A percentile compares a stretch with the other conserved stretches of the same genome.
phyloP scores from a whole-genome alignment of 2,113 vertebrate genomes.

The Amia ocellicauda region DNA sequence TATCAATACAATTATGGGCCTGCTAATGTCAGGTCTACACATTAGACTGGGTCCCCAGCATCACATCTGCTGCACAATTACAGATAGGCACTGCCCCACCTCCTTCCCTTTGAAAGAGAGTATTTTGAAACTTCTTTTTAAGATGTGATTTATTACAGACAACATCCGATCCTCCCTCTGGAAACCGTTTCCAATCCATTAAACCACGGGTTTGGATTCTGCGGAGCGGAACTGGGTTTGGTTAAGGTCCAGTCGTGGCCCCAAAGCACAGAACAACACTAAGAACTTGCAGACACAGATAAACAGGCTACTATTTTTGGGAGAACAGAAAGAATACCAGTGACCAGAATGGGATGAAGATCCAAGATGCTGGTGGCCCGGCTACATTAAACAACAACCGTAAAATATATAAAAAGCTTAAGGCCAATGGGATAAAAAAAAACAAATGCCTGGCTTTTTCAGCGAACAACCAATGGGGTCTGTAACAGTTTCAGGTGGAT shows the following conservation, averaged over 20 bases:
- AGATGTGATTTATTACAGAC: conserved; percentile 6
- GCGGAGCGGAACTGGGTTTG: not conserved
- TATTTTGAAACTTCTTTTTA: not conserved
- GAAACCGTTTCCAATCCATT: not conserved
- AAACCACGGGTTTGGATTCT: not conserved
- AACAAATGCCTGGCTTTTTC: not conserved
- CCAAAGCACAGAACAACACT: not conserved
- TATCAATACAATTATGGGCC: no score
- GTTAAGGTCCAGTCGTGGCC: not conserved
- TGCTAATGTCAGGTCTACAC: no score
- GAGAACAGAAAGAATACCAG: not conserved
- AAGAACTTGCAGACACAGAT: not conserved
- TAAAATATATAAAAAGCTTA: no score
- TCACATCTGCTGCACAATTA: no score
- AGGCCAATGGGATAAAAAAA: no score
- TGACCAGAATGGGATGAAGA: no score
- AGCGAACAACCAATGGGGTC: not conserved
- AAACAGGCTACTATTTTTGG: not conserved
- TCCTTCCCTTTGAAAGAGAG: not conserved
- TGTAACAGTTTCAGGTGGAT: not conserved
- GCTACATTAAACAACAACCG: no score
- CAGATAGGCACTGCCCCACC: not conserved
- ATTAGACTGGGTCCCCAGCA: no score
- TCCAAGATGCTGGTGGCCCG: no score
- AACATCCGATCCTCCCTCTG: not conserved